These are phyloP conservation scores for Panonychus citri DNA, from an alignment of 1,140 invertebrate genomes.

Conservation along the genomic window DNA sequence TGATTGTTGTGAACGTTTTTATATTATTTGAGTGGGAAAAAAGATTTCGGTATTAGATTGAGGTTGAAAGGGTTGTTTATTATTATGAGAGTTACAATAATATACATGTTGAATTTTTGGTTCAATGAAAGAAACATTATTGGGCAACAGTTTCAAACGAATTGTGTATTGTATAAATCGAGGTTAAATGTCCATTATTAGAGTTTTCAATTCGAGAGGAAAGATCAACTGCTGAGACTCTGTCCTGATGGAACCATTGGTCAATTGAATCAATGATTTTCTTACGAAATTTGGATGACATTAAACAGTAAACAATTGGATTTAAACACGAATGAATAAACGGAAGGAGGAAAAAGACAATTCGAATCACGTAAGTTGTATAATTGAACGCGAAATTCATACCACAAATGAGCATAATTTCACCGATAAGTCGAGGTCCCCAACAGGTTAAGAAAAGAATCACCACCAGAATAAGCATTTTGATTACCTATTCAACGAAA, in stretches of 20 bases:
- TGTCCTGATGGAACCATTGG: neutral
- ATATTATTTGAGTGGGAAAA: too few species aligned
- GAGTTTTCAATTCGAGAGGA: neutral
- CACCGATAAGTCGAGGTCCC: constrained; percentile 35
- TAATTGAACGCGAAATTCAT: constrained; percentile 15
- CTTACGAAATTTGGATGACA: constrained; percentile 28
- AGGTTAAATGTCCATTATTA: neutral
- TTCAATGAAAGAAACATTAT: too few species aligned
- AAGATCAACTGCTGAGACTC: neutral
- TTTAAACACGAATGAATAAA: constrained; percentile 26
- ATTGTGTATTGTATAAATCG: neutral
- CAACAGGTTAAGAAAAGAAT: constrained; percentile 41
- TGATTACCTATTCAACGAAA: constrained; percentile 32
- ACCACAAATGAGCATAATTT: constrained; percentile 15
- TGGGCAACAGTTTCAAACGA: neutral
- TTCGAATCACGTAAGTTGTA: constrained; percentile 15
- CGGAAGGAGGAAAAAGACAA: constrained; percentile 19
- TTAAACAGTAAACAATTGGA: constrained; percentile 30
- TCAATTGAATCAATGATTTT: constrained; percentile 19
- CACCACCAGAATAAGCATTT: constrained; percentile 45
- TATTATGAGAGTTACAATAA: too few species aligned
- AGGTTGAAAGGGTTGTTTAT: too few species aligned
- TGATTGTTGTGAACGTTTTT: too few species aligned
- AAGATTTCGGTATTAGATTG: too few species aligned
- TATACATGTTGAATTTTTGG: too few species aligned